Base-by-base conservation (phyloP, 1,140 invertebrate species). In the Saccostrea glomerata region DNA sequence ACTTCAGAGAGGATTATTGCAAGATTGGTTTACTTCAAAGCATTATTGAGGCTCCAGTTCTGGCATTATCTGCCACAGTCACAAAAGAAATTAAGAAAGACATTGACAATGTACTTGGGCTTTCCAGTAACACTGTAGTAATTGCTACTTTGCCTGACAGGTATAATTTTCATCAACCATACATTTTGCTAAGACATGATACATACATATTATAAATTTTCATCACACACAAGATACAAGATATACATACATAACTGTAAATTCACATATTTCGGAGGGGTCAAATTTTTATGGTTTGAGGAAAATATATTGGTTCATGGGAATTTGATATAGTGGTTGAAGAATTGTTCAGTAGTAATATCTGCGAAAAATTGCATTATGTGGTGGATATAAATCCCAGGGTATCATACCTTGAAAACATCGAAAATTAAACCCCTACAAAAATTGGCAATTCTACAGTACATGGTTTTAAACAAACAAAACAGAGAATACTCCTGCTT, bases 101-200 rank as follows among this genome's bases (percentile, higher is more conserved):
- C 70, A 77, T 77, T 77, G n/a, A 3, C 70, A 23, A n/a, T 11
- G 70, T 77, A 77, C 30, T 77, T 11, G n/a, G n/a, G n/a, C 30
- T 77, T 77, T 58, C 56, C 56, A 25, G n/a, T 77, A 36, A 77
- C n/a, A n/a, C n/a, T 25, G 70, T 77, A 77, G 70, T 77, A 12
- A 36, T 77, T 15, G 70, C 70, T 25, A 77, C n/a, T 36, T 36
- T 77, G 5, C 70, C 70, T 77, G 70, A 77, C 70, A 77, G 70
- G 70, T 77, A 77, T 58, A 58, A 58, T 58, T 13, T 56, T 17
- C 56, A 58, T 60, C 58, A 60, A 0, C 9, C 12, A 60, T 60
- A 60, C 12, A 60, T 60, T 13, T 60, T 58, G 15, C 56, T 58
- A 17, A 58, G 56, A 77, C 7, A 30, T 77, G n/a, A 77, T 25